phyloP scores from a whole-genome alignment of 2,113 vertebrate species.

The Glaucidium brasilianum region DNA sequence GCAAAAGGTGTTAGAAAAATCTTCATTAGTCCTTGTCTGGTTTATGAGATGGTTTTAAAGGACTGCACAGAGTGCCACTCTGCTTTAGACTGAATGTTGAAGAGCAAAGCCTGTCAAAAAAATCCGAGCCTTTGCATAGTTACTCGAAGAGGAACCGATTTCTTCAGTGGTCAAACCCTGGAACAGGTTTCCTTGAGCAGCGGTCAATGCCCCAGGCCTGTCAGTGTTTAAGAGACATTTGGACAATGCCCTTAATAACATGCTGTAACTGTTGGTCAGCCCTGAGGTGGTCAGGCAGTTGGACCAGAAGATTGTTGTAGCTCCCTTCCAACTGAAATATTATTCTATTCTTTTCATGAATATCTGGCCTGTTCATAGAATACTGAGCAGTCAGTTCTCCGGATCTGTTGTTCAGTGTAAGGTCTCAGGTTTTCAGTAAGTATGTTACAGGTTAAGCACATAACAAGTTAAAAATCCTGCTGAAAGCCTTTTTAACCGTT shows the following conservation, averaged over 20 bases:
- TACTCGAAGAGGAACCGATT: not conserved
- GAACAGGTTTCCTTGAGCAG: not conserved
- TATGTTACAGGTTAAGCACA: not conserved
- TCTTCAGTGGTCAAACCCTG: not conserved
- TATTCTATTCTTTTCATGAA: not conserved
- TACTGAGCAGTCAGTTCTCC: accelerated
- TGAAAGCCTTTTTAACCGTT: not conserved
- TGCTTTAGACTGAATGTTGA: not conserved
- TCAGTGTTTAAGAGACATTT: not conserved
- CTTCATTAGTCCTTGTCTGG: not conserved
- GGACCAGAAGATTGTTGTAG: accelerated
- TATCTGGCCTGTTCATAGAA: too few relatives aligned
- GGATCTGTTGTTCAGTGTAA: accelerated
- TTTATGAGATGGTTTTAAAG: not conserved
- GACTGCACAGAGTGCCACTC: not conserved
- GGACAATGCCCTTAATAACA: accelerated
- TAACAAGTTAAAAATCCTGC: not conserved
- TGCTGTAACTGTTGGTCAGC: not conserved
- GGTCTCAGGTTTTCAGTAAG: accelerated
- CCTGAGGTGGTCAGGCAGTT: not conserved
- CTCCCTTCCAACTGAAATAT: too few relatives aligned
- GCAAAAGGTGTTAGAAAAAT: not conserved
- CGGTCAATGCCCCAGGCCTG: not conserved
- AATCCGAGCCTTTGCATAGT: not conserved
- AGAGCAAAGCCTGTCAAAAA: not conserved